Evolutionary conservation across 2,888 invertebrate genomes (phyloP), one percentile per base, ranked within the genome.

Genomic region (Xylocampa areola): DNA sequence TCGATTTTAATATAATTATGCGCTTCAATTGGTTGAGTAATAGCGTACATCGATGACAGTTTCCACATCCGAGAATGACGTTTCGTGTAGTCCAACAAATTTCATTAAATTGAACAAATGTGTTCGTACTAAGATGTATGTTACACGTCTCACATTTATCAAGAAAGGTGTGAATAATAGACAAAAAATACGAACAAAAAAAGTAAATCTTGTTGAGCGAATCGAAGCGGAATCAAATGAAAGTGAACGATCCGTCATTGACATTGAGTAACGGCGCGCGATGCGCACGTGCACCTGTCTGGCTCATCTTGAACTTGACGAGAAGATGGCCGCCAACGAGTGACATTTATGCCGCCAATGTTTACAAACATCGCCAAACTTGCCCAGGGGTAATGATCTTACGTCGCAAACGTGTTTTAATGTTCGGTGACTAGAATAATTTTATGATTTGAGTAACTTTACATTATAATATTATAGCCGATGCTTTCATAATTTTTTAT

Each of bases 251-350:
- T 81, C 73, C 68, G 89, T 86, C 88, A 89, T 86, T 91, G 90
- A 89, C 88, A 89, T 89, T 89, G 87, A 85, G 71, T 79, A 75
- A 80, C 76, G 68, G 67, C 43, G 48, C 44, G 52, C 76, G 81
- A 78, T 77, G 80, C 80, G 84, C 75, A 62, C 41, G 76, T 80
- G 72, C 74, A 70, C 76, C 76, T 67, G 69, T 65, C 57, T 75
- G 74, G 52, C 80, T 90, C 88, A 81, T 92, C 92, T 92, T 92
- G 92, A 92, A 91, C 92, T 92, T 92, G 89, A 57, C 19, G 11
- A 62, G 45, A 80, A 61, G 73, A 80, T 80, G 77, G 67, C 79
- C 75, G 76, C 66, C 61, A 77, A 68, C 84, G 66, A 82, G 72
- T 82, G 84, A 82, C 83, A 85, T 86, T 87, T 81, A 79, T 67